These are phyloP conservation scores for Luidia sarsii DNA, from an alignment of 53 echinoderm and acorn worm species.

Conservation along the genomic window DNA sequence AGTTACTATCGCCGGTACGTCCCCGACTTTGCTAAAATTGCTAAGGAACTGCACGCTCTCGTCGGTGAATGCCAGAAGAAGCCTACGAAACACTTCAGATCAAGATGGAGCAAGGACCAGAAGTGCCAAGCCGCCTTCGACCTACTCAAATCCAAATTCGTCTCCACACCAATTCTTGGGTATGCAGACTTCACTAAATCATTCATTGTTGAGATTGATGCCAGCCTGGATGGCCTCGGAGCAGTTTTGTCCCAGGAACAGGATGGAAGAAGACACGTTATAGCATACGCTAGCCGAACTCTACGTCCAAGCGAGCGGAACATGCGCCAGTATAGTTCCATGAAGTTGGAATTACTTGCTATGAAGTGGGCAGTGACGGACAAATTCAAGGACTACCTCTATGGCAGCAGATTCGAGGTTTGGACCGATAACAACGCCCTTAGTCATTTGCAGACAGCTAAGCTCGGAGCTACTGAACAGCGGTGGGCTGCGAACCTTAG, in stretches of 20 bases:
- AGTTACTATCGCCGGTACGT: background rate
- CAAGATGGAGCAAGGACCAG: no score
- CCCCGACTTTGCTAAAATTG: no score
- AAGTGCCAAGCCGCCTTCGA: slow-evolving; percentile 16
- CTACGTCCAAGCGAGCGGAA: slow-evolving; percentile 50
- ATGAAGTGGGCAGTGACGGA: slow-evolving; percentile 63
- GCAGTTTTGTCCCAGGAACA: slow-evolving; percentile 59
- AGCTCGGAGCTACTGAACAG: slow-evolving; percentile 3
- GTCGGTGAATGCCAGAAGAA: no score
- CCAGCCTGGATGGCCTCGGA: slow-evolving; percentile 54
- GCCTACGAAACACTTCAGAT: no score
- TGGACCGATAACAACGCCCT: slow-evolving; percentile 29
- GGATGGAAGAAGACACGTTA: slow-evolving; percentile 11
- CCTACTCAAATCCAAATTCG: slow-evolving; percentile 3
- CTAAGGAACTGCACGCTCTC: no score
- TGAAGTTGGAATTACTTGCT: slow-evolving; percentile 65
- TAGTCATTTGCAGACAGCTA: slow-evolving; percentile 18
- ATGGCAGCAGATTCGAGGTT: background rate
- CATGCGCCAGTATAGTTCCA: slow-evolving; percentile 59
- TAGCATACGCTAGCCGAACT: slow-evolving; percentile 60
- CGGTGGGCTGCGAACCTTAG: slow-evolving; percentile 2
- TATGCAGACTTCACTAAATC: slow-evolving; percentile 41
- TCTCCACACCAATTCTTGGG: slow-evolving; percentile 33
- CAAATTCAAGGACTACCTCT: slow-evolving; percentile 64
- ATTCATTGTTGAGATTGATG: slow-evolving; percentile 56